These are phyloP conservation scores for Psittacus erithacus DNA, from an alignment of 2,113 vertebrate genomes.

Conservation along the genomic window DNA sequence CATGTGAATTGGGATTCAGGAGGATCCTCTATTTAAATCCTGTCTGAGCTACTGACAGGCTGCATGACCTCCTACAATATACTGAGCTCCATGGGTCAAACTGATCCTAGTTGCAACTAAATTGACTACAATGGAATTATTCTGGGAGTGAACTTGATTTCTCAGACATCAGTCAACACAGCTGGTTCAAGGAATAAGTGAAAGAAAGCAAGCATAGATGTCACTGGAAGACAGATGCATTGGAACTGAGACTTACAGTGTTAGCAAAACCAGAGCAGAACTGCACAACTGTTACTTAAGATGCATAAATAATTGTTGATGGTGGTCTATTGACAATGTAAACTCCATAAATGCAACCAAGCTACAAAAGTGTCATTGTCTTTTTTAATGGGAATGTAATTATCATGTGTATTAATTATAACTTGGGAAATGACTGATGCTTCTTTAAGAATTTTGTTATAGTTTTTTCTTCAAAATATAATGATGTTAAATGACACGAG, in stretches of 20 bases:
- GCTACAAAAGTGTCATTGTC: not conserved
- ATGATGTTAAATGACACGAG: not conserved
- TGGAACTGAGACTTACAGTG: not conserved
- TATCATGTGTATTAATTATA: not conserved
- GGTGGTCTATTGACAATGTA: not conserved
- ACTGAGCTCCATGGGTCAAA: not conserved
- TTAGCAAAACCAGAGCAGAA: not conserved
- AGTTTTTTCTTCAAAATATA: not conserved
- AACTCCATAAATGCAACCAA: not conserved
- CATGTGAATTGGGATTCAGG: slow-evolving; percentile 11
- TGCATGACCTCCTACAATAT: slow-evolving; percentile 29
- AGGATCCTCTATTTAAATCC: slow-evolving; percentile 37
- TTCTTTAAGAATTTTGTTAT: not conserved
- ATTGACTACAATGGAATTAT: slow-evolving; percentile 18
- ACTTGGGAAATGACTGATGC: not conserved
- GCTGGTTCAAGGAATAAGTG: slow-evolving; percentile 2
- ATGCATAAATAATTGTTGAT: not conserved
- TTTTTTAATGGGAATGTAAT: not conserved
- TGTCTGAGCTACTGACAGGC: slow-evolving; percentile 27
- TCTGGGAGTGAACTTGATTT: slow-evolving; percentile 33
- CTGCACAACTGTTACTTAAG: not conserved
- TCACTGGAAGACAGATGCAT: not conserved
- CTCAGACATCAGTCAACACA: slow-evolving; percentile 42
- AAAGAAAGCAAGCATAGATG: slow-evolving; percentile 4
- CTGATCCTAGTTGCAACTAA: not conserved